phyloP scores from a whole-genome alignment of 37 sponge, comb jelly and placozoan species.

The Lycopodina hypogea region DNA sequence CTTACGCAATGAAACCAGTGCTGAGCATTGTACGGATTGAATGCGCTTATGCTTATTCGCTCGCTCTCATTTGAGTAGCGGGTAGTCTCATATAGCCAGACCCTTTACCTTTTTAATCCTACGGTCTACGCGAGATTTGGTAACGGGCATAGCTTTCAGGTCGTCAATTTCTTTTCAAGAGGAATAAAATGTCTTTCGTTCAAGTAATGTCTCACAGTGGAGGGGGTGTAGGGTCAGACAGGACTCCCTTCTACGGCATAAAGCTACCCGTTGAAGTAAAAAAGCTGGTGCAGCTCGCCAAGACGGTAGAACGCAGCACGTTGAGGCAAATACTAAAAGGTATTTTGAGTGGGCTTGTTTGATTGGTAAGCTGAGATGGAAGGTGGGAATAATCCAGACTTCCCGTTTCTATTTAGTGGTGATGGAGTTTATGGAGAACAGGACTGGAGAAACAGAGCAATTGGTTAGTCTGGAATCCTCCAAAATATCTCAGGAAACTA shows the following conservation, averaged over 20 bases:
- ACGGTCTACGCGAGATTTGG: no score
- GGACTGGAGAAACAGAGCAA: constrained; percentile 37
- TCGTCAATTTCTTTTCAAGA: no score
- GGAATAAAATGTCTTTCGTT: constrained; percentile 49
- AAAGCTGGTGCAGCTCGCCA: constrained; percentile 46
- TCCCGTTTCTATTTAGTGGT: constrained; percentile 37
- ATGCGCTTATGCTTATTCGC: no score
- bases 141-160: no score
- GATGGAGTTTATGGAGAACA: constrained; percentile 60
- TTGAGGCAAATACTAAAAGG: constrained; percentile 67
- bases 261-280: constrained; percentile 73
- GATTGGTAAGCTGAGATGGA: not conserved
- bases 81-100: no score
- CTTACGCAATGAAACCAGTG: no score
- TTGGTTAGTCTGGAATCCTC: constrained; percentile 31
- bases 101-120: no score
- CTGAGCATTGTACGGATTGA: no score
- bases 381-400: not conserved
- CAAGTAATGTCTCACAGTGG: constrained; percentile 72
- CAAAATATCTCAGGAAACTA: constrained; percentile 45
- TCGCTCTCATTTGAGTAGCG: no score
- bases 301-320: constrained; percentile 42
- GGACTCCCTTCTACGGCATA: constrained; percentile 82
- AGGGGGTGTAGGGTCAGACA: constrained; percentile 58
- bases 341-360: constrained; percentile 14